These are phyloP conservation scores for Paraplagusia blochii DNA, from an alignment of 2,113 vertebrate species.

Conservation along the genomic window DNA sequence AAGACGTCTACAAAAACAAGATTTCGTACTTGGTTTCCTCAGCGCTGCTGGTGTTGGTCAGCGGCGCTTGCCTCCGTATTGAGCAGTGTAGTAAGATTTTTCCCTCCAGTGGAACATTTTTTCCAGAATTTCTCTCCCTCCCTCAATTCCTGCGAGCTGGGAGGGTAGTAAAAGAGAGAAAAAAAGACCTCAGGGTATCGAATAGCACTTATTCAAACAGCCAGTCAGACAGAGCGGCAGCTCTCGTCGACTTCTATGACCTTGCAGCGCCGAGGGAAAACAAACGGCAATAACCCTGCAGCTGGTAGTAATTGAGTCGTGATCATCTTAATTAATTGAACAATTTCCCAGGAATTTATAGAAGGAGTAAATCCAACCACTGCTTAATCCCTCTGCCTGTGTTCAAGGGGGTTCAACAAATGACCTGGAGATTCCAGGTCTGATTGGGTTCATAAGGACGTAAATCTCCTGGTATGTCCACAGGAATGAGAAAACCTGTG, in stretches of 20 bases:
- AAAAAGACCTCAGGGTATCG: slow-evolving; percentile 81
- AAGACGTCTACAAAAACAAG: neutral
- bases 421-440: slow-evolving; percentile 57
- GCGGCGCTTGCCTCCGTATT: slow-evolving; percentile 18
- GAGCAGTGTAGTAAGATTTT: slow-evolving; percentile 26
- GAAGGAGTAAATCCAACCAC: slow-evolving; percentile 49
- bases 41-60: slow-evolving; percentile 15
- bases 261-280: slow-evolving; percentile 81
- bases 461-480: slow-evolving; percentile 7
- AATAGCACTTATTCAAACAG: slow-evolving; percentile 93
- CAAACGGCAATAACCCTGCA: slow-evolving; percentile 87
- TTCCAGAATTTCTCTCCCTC: slow-evolving; percentile 72
- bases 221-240: slow-evolving; percentile 88
- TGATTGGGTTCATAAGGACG: slow-evolving; percentile 48
- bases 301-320: slow-evolving; percentile 88
- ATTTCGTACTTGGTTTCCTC: slow-evolving; percentile 9
- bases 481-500: slow-evolving; percentile 6
- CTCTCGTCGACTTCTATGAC: slow-evolving; percentile 86
- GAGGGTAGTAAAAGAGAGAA: slow-evolving; percentile 48
- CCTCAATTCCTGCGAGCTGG: slow-evolving; percentile 53
- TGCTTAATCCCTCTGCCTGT: slow-evolving; percentile 47
- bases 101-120: slow-evolving; percentile 46
- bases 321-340: slow-evolving; percentile 94
- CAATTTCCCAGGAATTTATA: slow-evolving; percentile 85
- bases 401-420: slow-evolving; percentile 51